Base-by-base conservation (phyloP, 2,797 vertebrate species). In the Neostethus bicornis region DNA sequence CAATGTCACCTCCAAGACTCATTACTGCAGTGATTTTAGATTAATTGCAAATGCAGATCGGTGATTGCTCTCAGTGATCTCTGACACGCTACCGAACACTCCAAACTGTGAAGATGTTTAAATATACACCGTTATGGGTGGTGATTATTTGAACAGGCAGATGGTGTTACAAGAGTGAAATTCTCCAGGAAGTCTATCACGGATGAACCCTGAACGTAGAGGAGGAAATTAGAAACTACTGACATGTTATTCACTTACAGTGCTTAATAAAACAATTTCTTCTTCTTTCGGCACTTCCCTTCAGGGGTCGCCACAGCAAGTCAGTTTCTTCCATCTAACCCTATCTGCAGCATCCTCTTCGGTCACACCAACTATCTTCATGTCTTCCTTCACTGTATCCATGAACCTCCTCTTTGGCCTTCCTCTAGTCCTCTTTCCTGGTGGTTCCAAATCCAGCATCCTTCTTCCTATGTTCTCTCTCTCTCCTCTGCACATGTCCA, bases 31-130 rank as follows among this genome's bases (percentile, higher is more conserved):
- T 25, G 66, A 71, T 55, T 83, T 48, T 21, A 25, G 49, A 65
- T 63, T 73, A 84, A 87, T 66, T 56, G 44, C 68, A 71, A 21
- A 54, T 68, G 73, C 85, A 70, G 70, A 51, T 63, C 38, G 46
- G 51, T 57, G 7, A 61, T 63, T 50, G 59, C 68, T 42, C 53
- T 62, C 48, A 34, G 16, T 28, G 45, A 81, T 82, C 61, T 64
- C 47, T 68, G 74, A 78, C 81, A 82, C 68, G 50, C 7, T 23
- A 81, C 81, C 73, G 57, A 74, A 56, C 23, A 50, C 45, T 50
- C 54, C 24, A 25, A 55, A 68, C 75, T 61, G 64, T 74, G 11
- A 54, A 55, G 53, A 19, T 57, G 61, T 80, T 60, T 42, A 54
- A 74, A 50, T 61, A 43, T 4, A 37, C 61, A 45, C 60, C n/a